Base-by-base conservation (phyloP, 2,888 invertebrate genomes). In the Deroplatys truncata region DNA sequence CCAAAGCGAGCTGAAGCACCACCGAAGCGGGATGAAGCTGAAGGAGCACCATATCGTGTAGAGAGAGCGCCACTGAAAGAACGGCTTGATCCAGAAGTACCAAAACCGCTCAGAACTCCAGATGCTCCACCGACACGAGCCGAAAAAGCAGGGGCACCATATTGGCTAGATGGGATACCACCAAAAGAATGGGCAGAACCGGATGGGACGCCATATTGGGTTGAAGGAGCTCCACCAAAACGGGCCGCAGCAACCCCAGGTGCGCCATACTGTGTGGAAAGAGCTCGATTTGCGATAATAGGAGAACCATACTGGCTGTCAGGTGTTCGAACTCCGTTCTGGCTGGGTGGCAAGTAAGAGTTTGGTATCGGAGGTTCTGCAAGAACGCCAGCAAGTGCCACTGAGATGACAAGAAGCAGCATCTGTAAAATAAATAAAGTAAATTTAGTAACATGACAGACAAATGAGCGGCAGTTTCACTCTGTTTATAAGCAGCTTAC, bases 181-280 rank as follows among this genome's bases (percentile, higher is more conserved):
- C 43, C 82, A 28, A 82, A 56, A 28, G 85, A 20, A 72, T 43
- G 89, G 31, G 43, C 72, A 43, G 86, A 43, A 82, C 28, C 72
- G n/a, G 86, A 43, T 0, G 90, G 90, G 72, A 89, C 86, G 10
- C 90, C 90, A 31, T 90, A 90, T 35, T 90, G 89, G 84, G 35
- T 82, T 9, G 90, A 90, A 56, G 90, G 91, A 29, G 89, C 28
- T 25, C 72, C 28, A 25, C 82, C 88, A 49, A 16, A 28, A 84
- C 84, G 28, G 28, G n/a, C 10, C 8, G n/a, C 85, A n/a, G 84
- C 72, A 25, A 5, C 85, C 20, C 89, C 89, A 20, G 92, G 92
- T 49, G 91, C 91, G 31, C 92, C 92, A 85, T 92, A 92, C 89
- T 92, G 92, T 82, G 90, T 90, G 35, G 91, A 91, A 15, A 90